Percentiles rank a stretch among this genome's conserved stretches.
Evolutionary conservation across 2,888 invertebrate genomes (phyloP).

Genomic region (Cryptops parisi): DNA sequence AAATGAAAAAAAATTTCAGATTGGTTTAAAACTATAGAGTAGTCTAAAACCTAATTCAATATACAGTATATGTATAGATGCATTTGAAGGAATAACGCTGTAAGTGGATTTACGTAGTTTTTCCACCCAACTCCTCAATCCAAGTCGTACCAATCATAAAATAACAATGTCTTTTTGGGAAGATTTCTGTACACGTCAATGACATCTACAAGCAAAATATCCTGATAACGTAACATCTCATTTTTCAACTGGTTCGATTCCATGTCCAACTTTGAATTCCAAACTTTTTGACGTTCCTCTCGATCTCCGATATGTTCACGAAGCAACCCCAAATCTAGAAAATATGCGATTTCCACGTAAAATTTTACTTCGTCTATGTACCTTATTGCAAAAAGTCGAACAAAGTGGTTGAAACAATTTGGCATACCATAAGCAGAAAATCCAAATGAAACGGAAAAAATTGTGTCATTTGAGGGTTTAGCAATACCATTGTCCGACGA

Average conservation of each 20-base stretch:
- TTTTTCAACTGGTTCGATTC: neutral
- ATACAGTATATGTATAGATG: no score
- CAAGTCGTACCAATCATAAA: slow-evolving; percentile 11
- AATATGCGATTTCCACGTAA: no score
- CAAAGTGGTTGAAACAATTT: no score
- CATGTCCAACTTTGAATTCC: neutral
- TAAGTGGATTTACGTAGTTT: no score
- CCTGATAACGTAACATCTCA: neutral
- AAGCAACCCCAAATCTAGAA: neutral
- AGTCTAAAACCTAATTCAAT: no score
- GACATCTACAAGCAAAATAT: slow-evolving; percentile 10
- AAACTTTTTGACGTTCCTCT: neutral
- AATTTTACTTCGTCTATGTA: no score
- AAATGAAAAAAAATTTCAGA: no score
- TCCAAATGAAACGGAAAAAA: slow-evolving; percentile 4
- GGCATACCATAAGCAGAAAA: slow-evolving; percentile 6
- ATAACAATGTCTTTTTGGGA: slow-evolving; percentile 12
- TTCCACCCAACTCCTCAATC: no score
- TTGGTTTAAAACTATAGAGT: no score
- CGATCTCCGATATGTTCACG: neutral
- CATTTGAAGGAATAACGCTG: no score
- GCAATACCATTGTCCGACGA: neutral
- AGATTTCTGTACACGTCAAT: slow-evolving; percentile 15
- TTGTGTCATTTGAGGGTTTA: neutral
- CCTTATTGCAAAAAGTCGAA: no score